Base-by-base conservation (phyloP, 2,888 invertebrate genomes). In the Tinea pellionella region DNA sequence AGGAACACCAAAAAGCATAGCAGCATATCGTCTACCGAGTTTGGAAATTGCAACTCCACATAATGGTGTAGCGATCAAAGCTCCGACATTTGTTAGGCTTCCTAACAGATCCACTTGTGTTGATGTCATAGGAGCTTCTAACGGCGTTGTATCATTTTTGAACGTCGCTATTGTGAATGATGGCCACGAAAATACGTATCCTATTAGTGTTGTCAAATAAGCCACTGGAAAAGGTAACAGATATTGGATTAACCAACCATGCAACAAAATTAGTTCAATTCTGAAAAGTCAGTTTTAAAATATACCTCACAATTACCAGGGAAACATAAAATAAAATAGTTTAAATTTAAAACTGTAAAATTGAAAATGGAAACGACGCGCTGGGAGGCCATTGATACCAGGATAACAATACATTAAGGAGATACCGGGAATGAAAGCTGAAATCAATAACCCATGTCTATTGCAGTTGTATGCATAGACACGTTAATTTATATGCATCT, bases 151-250 rank as follows among this genome's bases (percentile, higher is more conserved):
- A 60, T 86, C 85, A 1, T 85, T 80, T 6, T 61, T 64, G 62
- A 85, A 84, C 53, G 72, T 71, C 1, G 69, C 73, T 13, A 77
- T 66, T 0, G 81, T 84, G 62, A 75, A 80, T 0, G 86, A 86
- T 0, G 86, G 86, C 86, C 86, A 86, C 0, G 84, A 78, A 61
- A 71, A 70, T 2, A 83, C 64, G 57, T 80, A 76, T 0, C 86
- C 86, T 0, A 83, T 80, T 12, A 81, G 70, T 9, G 70, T 66
- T 12, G 76, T 75, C 59, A 82, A 67, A 60, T 75, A 78, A 16
- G 75, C 76, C 60, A 85, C 85, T 84, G 74, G 12, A 62, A 66
- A 0, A 71, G n/a, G n/a, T n/a, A n/a, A n/a, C n/a, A n/a, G n/a
- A n/a, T n/a, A n/a, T n/a, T 41, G 2, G 41, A 41, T 2, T 6